phyloP scores from a whole-genome alignment of 2,888 invertebrate species.

The Strigamia crassipes region DNA sequence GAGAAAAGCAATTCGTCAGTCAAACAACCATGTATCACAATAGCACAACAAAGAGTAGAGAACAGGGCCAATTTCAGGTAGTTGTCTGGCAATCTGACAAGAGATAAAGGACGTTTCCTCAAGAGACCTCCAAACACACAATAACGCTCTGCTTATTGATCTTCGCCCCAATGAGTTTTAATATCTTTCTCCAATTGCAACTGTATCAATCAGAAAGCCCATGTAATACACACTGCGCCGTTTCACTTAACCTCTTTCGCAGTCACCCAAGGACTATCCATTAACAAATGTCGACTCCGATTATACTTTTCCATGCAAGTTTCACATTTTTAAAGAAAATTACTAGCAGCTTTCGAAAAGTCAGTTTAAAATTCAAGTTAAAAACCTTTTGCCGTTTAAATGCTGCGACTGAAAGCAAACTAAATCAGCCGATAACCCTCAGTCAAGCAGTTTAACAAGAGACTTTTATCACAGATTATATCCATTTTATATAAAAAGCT shows the following conservation, averaged over 20 bases:
- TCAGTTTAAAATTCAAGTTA: too few relatives aligned
- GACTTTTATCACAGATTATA: too few relatives aligned
- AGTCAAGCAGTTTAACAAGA: too few relatives aligned
- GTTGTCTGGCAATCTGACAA: slow-evolving; percentile 40
- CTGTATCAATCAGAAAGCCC: neutral
- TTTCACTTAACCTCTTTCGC: slow-evolving; percentile 7
- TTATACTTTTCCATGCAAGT: neutral
- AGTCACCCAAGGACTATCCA: neutral
- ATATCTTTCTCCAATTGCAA: slow-evolving; percentile 18
- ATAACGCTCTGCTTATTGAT: slow-evolving; percentile 33
- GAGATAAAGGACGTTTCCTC: slow-evolving; percentile 29
- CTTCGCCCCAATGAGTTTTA: slow-evolving; percentile 26
- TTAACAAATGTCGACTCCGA: neutral
- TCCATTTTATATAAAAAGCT: too few relatives aligned
- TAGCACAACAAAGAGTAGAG: neutral
- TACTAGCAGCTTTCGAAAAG: too few relatives aligned
- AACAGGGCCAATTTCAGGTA: slow-evolving; percentile 29
- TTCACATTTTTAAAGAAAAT: too few relatives aligned
- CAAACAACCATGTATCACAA: neutral
- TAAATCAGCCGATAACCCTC: too few relatives aligned
- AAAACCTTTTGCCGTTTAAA: too few relatives aligned
- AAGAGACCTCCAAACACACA: slow-evolving; percentile 35
- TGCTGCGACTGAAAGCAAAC: too few relatives aligned
- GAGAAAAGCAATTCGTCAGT: neutral
- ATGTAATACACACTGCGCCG: neutral